Evolutionary conservation across 2,113 vertebrate species (phyloP).

Genomic region (Peucedramus taeniatus): DNA sequence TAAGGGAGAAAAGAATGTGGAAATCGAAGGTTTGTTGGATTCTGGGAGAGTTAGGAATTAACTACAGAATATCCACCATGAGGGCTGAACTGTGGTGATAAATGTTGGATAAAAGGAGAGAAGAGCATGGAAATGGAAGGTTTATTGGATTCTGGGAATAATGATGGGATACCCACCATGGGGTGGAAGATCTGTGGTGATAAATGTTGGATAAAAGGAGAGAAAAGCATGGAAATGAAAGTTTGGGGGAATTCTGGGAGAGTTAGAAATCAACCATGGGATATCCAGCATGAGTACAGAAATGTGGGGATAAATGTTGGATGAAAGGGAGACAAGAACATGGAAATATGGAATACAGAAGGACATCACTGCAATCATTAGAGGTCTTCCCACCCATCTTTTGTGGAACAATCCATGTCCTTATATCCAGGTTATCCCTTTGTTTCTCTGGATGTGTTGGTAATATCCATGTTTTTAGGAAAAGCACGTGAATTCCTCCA

Average conservation of each 20-base stretch:
- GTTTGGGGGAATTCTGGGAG: neutral
- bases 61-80: accelerated
- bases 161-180: no score
- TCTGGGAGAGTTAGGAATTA: no score
- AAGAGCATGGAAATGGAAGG: neutral
- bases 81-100: no score
- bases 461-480: neutral
- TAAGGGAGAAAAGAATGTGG: neutral
- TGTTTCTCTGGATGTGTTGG: neutral
- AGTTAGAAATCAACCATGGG: accelerated
- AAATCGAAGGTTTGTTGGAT: no score
- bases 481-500: neutral
- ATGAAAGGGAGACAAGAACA: neutral
- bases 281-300: accelerated
- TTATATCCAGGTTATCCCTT: neutral
- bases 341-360: neutral
- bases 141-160: neutral
- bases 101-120: neutral
- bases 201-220: neutral
- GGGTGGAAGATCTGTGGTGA: no score
- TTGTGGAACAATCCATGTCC: neutral
- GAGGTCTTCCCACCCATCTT: neutral
- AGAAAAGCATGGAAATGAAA: neutral
- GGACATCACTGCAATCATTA: neutral
- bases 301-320: accelerated